These are phyloP conservation scores for Heterochromis multidens DNA, from an alignment of 2,113 vertebrate genomes.

Conservation along the genomic window DNA sequence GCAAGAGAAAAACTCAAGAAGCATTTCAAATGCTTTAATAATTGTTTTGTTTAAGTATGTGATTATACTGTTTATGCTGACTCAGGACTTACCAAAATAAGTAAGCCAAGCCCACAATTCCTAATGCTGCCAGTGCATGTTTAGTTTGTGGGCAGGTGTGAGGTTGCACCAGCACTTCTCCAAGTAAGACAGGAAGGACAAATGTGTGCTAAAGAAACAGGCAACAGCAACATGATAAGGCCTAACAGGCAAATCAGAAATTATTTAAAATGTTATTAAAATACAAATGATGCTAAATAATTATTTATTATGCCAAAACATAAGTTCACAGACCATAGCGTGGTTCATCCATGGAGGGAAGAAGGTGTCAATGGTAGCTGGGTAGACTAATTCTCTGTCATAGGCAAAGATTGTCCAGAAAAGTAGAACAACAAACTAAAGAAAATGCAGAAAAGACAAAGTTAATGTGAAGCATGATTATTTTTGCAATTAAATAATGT, in stretches of 20 bases:
- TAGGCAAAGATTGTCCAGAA: conserved; percentile 87
- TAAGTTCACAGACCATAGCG: conserved; percentile 78
- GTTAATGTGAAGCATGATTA: neutral
- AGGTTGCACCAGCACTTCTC: conserved; percentile 68
- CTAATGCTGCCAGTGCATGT: conserved; percentile 63
- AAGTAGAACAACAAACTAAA: conserved; percentile 81
- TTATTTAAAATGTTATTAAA: neutral
- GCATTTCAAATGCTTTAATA: neutral
- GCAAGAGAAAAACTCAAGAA: neutral
- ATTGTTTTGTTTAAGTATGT: neutral
- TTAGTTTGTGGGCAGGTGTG: conserved; percentile 67
- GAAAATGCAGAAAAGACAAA: conserved; percentile 4
- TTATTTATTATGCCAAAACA: neutral
- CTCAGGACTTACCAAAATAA: conserved; percentile 65
- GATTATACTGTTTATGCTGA: neutral
- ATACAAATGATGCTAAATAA: neutral
- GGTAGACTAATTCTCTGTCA: conserved; percentile 85
- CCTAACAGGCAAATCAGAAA: rapidly evolving
- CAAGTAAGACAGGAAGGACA: conserved; percentile 70
- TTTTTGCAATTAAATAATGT: neutral
- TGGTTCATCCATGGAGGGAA: conserved; percentile 88
- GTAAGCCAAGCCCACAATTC: conserved; percentile 63
- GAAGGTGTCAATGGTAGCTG: conserved; percentile 77
- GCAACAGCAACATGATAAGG: neutral
- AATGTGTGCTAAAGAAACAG: conserved; percentile 66